Conservation (phyloP, 2,113 vertebrate genomes). For the Pterocles gutturalis region DNA sequence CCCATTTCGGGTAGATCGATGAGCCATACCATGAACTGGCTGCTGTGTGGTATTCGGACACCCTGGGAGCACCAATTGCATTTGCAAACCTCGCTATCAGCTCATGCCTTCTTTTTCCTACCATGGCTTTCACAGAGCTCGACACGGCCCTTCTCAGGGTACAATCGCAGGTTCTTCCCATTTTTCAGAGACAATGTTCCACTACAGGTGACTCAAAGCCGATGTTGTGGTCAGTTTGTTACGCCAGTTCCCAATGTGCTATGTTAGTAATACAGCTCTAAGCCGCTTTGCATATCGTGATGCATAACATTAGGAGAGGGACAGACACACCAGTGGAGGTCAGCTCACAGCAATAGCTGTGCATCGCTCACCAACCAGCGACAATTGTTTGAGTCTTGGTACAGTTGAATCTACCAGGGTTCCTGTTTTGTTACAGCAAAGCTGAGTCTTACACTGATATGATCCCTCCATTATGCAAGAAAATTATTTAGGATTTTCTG, state of each 20-base stretch:
- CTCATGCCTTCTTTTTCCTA: rapidly evolving
- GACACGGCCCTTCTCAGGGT: rapidly evolving
- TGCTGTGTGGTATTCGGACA: background rate
- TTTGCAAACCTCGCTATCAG: background rate
- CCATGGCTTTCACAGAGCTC: background rate
- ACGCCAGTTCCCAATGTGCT: background rate
- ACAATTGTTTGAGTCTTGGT: background rate
- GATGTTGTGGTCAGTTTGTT: background rate
- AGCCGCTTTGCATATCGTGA: background rate
- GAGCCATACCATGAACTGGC: background rate
- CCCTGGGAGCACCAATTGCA: background rate
- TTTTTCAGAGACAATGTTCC: background rate
- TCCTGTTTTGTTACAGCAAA: background rate
- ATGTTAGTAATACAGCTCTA: background rate
- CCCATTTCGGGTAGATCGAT: background rate
- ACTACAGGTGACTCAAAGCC: background rate
- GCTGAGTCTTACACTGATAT: background rate
- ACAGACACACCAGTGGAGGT: background rate
- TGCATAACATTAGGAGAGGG: background rate
- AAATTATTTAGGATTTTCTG: slow-evolving; percentile 4
- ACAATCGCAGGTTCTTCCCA: background rate
- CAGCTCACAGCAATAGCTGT: background rate
- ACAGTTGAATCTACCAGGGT: background rate
- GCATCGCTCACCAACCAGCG: rapidly evolving
- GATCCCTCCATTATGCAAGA: background rate